Conservation (phyloP, 2,797 vertebrate species). For the Macropus fuliginosus region DNA sequence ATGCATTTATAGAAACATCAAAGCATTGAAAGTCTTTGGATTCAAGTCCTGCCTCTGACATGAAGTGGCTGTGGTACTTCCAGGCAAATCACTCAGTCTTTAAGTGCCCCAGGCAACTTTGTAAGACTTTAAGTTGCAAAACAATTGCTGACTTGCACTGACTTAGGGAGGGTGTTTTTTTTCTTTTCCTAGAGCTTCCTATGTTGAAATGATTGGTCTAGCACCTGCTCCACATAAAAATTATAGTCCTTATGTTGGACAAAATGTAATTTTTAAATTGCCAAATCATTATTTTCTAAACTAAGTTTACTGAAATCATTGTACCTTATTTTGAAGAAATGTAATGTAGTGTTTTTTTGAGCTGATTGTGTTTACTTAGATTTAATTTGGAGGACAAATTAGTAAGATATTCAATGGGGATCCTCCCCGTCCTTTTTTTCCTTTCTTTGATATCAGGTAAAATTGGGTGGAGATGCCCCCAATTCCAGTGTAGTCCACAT, state of each 20-base stretch:
- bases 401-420: slow-evolving; percentile 20
- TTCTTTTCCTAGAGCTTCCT: neutral
- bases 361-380: slow-evolving; percentile 36
- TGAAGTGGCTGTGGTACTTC: neutral
- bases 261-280: neutral
- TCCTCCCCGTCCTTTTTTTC: slow-evolving; percentile 56
- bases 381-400: neutral
- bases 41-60: neutral
- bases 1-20: neutral
- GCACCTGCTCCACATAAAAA: slow-evolving; percentile 25
- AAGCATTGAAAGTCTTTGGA: neutral
- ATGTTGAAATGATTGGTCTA: slow-evolving; percentile 43
- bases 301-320: slow-evolving; percentile 50
- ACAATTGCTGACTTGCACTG: neutral
- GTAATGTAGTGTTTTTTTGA: slow-evolving; percentile 30
- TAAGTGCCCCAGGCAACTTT: neutral
- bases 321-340: neutral
- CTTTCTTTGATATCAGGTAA: slow-evolving; percentile 88
- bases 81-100: neutral
- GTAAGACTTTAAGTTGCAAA: neutral
- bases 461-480: slow-evolving; percentile 94
- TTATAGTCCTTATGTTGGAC: neutral
- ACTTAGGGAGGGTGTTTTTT: neutral
- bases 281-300: neutral
- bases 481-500: slow-evolving; percentile 96